Base-by-base conservation (phyloP, 2,888 invertebrate species). In the Merodon equestris region DNA sequence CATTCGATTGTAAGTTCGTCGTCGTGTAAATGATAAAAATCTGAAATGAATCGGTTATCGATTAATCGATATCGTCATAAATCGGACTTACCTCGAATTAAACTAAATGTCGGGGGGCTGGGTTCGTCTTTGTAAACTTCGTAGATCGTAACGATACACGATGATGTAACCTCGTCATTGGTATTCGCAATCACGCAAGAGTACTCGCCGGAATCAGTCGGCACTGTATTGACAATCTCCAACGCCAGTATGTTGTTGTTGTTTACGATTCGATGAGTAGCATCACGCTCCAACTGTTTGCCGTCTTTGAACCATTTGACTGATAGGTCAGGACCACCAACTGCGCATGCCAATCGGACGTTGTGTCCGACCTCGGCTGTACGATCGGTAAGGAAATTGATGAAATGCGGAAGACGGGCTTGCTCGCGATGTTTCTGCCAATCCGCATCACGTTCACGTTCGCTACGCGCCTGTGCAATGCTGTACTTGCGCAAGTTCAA, bases 231-330 rank as follows among this genome's bases (percentile, higher is more conserved):
- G 36, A 91, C 85, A 84, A 91, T 90, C 83, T 92, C 90, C 19
- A 91, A 89, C 0, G 93, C 85, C 38, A 91, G 86, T 34, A 91
- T 89, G 1, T 94, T 94, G 82, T 91, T 91, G 36, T 90, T 89
- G 67, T 90, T 91, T 17, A 87, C 88, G 18, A 90, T 90, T 58
- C 89, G 86, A 82, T 89, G 89, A 12, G 86, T 89, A 2, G 85
- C 87, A 68, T 87, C 87, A 38, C 89, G 86, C 53, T 89, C 87
- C 10, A 91, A 81, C 44, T 89, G 89, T 48, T 87, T 86, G 0
- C 92, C 91, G 85, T 96, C 94, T 86, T 93, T 94, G 71, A 92
- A 92, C 96, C 96, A 96, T 79, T 92, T 91, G 1, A 94, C 90
- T 2, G 91, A 91, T 5, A 95, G 92, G 67, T 94, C 94, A 0